Percentiles rank a stretch among this genome's conserved stretches.
phyloP scores from a whole-genome alignment of 2,113 vertebrate genomes.

The Anas platyrhynchos region DNA sequence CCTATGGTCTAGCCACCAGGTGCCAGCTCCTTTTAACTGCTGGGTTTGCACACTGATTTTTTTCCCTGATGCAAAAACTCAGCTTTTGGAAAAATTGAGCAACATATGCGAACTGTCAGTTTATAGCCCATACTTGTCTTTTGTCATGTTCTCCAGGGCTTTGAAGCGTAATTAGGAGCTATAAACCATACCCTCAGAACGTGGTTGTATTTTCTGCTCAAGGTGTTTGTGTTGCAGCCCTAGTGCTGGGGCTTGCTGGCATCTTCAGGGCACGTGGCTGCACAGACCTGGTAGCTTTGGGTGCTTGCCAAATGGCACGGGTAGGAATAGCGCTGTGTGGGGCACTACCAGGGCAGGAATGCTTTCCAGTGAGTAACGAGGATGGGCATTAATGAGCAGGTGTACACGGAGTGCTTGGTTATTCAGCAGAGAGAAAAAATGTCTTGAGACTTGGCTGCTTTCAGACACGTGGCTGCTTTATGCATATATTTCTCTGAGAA shows the following conservation, averaged over 20 bases:
- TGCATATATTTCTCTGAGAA: neutral
- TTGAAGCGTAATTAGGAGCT: neutral
- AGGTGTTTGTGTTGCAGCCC: neutral
- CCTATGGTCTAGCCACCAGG: neutral
- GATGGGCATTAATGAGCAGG: neutral
- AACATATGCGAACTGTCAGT: neutral
- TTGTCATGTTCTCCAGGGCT: neutral
- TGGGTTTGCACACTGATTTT: rapidly evolving
- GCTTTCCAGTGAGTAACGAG: neutral
- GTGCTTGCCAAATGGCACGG: rapidly evolving
- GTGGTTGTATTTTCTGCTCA: neutral
- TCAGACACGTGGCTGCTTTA: neutral
- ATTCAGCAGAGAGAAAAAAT: neutral
- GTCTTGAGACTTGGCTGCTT: neutral
- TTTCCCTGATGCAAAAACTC: neutral
- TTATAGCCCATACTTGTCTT: neutral
- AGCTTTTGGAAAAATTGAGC: neutral
- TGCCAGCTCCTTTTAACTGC: neutral
- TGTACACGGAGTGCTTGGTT: neutral
- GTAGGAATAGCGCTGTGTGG: neutral
- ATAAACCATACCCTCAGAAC: neutral
- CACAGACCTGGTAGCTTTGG: neutral
- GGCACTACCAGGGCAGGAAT: neutral
- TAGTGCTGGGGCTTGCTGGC: neutral
- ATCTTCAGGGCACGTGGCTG: neutral